Percentiles rank a stretch among this genome's conserved stretches.
These are phyloP conservation scores for Neofelis nebulosa DNA, from an alignment of 2,113 vertebrate genomes.

Conservation along the genomic window DNA sequence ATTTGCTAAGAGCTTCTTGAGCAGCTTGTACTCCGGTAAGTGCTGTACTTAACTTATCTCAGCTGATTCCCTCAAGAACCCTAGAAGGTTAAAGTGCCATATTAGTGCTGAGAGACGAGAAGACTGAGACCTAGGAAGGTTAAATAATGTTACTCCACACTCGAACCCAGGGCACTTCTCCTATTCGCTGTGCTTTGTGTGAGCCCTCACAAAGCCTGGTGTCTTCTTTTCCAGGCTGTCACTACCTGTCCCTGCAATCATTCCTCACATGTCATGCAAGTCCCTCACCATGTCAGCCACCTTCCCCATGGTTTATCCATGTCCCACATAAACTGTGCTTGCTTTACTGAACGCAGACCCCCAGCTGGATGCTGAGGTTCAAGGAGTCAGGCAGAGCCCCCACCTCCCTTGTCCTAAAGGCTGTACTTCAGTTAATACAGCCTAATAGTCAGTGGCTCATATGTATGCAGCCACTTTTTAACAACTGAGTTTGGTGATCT, in stretches of 20 bases:
- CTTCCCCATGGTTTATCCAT: not conserved
- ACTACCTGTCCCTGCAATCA: not conserved
- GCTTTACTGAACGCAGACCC: not conserved
- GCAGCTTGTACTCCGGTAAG: not conserved
- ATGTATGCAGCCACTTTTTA: not conserved
- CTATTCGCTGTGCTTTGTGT: not conserved
- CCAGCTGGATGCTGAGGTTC: not conserved
- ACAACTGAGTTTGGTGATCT: not conserved
- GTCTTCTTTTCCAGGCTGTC: not conserved
- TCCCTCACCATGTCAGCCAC: not conserved
- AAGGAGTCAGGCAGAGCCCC: not conserved
- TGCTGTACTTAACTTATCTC: not conserved
- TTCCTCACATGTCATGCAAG: not conserved
- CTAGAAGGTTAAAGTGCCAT: not conserved
- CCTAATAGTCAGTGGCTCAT: not conserved
- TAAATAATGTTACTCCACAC: not conserved
- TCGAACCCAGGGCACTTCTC: not conserved
- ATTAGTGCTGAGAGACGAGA: not conserved
- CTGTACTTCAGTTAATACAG: not conserved
- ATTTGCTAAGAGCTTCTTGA: not conserved
- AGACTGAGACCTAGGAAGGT: not conserved
- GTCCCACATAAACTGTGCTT: not conserved
- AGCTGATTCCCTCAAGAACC: not conserved
- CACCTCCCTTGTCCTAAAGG: not conserved
- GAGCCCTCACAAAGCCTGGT: not conserved